Base-by-base conservation (phyloP, 2,113 vertebrate species). In the Pteropus alecto region DNA sequence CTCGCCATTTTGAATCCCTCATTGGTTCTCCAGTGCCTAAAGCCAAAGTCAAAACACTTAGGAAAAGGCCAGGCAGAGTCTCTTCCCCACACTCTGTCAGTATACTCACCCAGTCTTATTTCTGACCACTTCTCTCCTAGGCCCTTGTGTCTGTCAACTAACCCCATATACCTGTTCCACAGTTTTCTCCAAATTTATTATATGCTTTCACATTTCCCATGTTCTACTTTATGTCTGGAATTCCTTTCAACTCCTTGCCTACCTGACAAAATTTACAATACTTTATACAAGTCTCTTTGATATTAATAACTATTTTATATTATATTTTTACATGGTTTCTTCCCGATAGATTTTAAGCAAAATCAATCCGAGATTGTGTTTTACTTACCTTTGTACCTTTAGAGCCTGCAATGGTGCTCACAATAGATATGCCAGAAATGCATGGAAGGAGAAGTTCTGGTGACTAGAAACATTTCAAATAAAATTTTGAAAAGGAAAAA, bases 261-360 rank as follows among this genome's bases (percentile, higher is more conserved):
- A 30, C 26, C 48, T 54, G n/a, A 87, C 12, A 85, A 85, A 73
- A 3, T 82, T 81, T 87, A 65, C 2, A 35, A 18, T 15, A 51
- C 54, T 87, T 58, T 26, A 43, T 81, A 48, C 70, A 30, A 18
- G 54, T 30, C n/a, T 70, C 26, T 82, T 51, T 54, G 41, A 46
- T 35, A n/a, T 54, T 89, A 35, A 48, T 81, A 60, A 43, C 74
- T 60, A 18, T 18, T 21, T 88, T 70, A 38, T 81, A 2, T 85
- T 84, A 38, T 93, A 38, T 60, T 48, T 81, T 84, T 41, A 73
- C 76, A 56, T 6, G 35, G 74, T 82, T 82, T 70, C 21, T 83
- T 92, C 56, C 22, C 51, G 30, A 22, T 67, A 71, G 15, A 46
- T 67, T 87, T 79, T 84, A 87, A 84, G 28, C n/a, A 96, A 92